Evolutionary conservation across 1,140 invertebrate genomes (phyloP).

Genomic region (Drosophila triauraria): DNA sequence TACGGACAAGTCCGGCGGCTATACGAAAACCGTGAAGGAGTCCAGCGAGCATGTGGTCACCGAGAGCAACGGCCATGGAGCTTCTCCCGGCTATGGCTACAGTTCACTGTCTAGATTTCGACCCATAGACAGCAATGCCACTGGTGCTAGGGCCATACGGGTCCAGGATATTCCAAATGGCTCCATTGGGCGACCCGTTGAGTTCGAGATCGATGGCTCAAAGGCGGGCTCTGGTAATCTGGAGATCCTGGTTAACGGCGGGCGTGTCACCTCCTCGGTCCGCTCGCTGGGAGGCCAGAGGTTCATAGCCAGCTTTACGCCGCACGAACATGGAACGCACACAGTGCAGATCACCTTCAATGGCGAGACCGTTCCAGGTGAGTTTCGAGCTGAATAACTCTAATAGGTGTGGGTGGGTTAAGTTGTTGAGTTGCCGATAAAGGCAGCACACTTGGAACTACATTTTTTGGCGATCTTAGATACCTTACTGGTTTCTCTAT

Average conservation of each 20-base stretch:
- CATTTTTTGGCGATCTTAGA: slow-evolving; percentile 25
- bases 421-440: slow-evolving; percentile 22
- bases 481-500: slow-evolving; percentile 1
- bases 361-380: slow-evolving; percentile 95
- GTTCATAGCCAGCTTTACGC: slow-evolving; percentile 96
- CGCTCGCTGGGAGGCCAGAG: slow-evolving; percentile 95
- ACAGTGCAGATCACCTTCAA: slow-evolving; percentile 98
- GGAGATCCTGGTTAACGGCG: slow-evolving; percentile 98
- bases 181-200: slow-evolving; percentile 94
- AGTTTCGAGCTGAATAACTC: slow-evolving; percentile 79
- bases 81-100: slow-evolving; percentile 59
- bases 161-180: slow-evolving; percentile 95
- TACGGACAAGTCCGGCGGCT: slow-evolving; percentile 77
- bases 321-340: slow-evolving; percentile 93
- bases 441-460: slow-evolving; percentile 23
- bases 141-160: slow-evolving; percentile 91
- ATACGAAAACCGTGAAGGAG: slow-evolving; percentile 82
- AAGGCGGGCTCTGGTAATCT: slow-evolving; percentile 97
- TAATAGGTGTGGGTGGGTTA: slow-evolving; percentile 14
- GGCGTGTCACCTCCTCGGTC: slow-evolving; percentile 97
- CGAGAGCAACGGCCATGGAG: slow-evolving; percentile 70
- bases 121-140: slow-evolving; percentile 84
- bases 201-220: slow-evolving; percentile 98
- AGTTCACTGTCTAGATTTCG: slow-evolving; percentile 81
- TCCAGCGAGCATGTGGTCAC: slow-evolving; percentile 82